Percentiles rank a stretch among this genome's conserved stretches.
phyloP scores from a whole-genome alignment of 2,888 invertebrate genomes.

The Pristionchus entomophagus region DNA sequence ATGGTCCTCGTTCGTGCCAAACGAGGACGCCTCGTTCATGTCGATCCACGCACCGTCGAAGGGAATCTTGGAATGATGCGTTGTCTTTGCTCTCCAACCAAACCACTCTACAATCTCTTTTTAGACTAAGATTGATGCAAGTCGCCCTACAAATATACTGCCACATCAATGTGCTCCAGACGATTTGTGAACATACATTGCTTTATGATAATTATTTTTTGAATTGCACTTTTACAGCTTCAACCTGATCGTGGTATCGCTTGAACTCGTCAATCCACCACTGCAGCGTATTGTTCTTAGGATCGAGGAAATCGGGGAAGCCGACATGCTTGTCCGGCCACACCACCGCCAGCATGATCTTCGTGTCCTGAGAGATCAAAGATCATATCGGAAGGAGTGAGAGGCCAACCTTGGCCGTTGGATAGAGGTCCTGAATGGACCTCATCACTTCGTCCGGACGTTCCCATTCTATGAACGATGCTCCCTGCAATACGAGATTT shows the following conservation, averaged over 20 bases:
- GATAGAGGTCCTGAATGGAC: slow-evolving; percentile 66
- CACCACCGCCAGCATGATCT: slow-evolving; percentile 66
- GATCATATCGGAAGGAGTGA: not conserved
- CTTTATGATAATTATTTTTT: not conserved
- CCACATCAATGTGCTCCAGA: no score
- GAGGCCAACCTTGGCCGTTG: slow-evolving; percentile 59
- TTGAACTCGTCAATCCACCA: slow-evolving; percentile 73
- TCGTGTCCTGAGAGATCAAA: slow-evolving; percentile 55
- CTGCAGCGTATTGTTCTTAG: slow-evolving; percentile 62
- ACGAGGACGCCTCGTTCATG: slow-evolving; percentile 92
- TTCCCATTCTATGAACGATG: slow-evolving; percentile 71
- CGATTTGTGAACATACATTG: not conserved
- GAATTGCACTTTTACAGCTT: not conserved
- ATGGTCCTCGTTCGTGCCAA: slow-evolving; percentile 77
- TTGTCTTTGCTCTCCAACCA: not conserved
- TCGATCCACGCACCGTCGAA: slow-evolving; percentile 92
- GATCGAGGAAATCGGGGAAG: slow-evolving; percentile 74
- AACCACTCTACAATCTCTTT: not conserved
- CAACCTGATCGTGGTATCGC: slow-evolving; percentile 59
- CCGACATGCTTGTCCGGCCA: slow-evolving; percentile 72
- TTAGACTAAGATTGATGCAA: not conserved
- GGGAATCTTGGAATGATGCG: slow-evolving; percentile 77
- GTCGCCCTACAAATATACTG: not conserved
- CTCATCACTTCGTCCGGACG: slow-evolving; percentile 60
- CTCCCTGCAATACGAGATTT: slow-evolving; percentile 52